Evolutionary conservation across 2,797 vertebrate genomes (phyloP).

Genomic region (Aphelocoma californica): DNA sequence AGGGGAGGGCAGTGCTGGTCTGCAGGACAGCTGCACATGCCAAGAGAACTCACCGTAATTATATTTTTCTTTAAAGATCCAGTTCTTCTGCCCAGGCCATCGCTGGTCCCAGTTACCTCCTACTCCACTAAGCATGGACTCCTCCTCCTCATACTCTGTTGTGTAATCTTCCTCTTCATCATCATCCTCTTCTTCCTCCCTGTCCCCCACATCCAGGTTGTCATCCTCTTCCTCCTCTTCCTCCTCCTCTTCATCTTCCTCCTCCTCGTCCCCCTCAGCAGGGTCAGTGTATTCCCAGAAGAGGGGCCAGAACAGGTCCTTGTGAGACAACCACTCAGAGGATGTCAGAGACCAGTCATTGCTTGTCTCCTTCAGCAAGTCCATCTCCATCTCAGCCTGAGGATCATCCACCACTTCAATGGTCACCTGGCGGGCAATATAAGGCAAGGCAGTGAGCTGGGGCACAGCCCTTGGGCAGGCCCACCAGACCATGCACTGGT

Average conservation of each 20-base stretch:
- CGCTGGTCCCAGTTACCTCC: slow-evolving; percentile 73
- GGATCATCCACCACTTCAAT: slow-evolving; percentile 85
- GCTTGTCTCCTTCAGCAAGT: slow-evolving; percentile 81
- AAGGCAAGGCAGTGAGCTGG: not conserved
- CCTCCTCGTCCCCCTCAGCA: slow-evolving; percentile 70
- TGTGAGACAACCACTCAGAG: slow-evolving; percentile 81
- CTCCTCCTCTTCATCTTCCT: slow-evolving; percentile 74
- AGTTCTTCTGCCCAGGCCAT: slow-evolving; percentile 76
- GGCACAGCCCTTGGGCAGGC: not conserved
- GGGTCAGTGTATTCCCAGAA: slow-evolving; percentile 85
- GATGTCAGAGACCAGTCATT: slow-evolving; percentile 81
- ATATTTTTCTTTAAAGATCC: slow-evolving; percentile 79
- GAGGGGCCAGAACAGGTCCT: slow-evolving; percentile 86
- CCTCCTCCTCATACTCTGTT: slow-evolving; percentile 80
- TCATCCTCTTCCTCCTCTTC: slow-evolving; percentile 74
- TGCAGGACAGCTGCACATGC: not conserved
- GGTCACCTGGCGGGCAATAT: slow-evolving; percentile 78
- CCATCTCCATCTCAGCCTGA: slow-evolving; percentile 88
- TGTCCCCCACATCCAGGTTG: slow-evolving; percentile 68
- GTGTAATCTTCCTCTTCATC: slow-evolving; percentile 76
- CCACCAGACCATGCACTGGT: not conserved
- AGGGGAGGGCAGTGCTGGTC: not conserved
- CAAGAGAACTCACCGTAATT: slow-evolving; percentile 78
- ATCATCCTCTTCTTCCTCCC: slow-evolving; percentile 53
- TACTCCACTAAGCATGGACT: slow-evolving; percentile 77